Conservation (phyloP, 2,888 invertebrate genomes). For the Rosalia funebris region DNA sequence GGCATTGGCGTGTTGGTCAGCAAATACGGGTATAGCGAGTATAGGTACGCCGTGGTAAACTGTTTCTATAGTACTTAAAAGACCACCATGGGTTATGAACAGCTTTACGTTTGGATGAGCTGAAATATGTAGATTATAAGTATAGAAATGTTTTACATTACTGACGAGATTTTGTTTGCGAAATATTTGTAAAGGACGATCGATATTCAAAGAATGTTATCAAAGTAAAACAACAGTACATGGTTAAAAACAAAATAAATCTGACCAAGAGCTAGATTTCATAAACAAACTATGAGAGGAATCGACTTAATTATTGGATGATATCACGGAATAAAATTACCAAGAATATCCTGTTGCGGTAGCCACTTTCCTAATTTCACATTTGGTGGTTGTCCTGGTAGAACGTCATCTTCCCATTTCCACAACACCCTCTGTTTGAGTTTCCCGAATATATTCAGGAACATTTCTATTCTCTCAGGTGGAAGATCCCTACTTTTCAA, state of each 20-base stretch:
- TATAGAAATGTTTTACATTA: no score
- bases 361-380: constrained; percentile 58
- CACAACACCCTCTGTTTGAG: constrained; percentile 73
- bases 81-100: constrained; percentile 71
- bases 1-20: constrained; percentile 66
- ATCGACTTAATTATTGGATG: no score
- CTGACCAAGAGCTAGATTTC: no score
- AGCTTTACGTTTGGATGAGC: constrained; percentile 66
- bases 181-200: no score
- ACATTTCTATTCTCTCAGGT: constrained; percentile 64
- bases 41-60: constrained; percentile 65
- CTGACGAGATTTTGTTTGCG: no score
- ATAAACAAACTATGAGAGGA: no score
- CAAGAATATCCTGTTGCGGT: constrained; percentile 63
- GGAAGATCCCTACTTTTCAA: constrained; percentile 68
- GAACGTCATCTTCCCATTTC: constrained; percentile 69
- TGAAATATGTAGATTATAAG: constrained; percentile 50
- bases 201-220: constrained; percentile 40
- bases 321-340: no score
- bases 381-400: constrained; percentile 56
- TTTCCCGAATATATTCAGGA: constrained; percentile 69
- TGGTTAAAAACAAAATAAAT: no score
- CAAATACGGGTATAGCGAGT: constrained; percentile 66
- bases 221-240: no score
- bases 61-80: constrained; percentile 69